Base-by-base conservation (phyloP, 2,113 vertebrate species). In the Rafetus swinhoei region DNA sequence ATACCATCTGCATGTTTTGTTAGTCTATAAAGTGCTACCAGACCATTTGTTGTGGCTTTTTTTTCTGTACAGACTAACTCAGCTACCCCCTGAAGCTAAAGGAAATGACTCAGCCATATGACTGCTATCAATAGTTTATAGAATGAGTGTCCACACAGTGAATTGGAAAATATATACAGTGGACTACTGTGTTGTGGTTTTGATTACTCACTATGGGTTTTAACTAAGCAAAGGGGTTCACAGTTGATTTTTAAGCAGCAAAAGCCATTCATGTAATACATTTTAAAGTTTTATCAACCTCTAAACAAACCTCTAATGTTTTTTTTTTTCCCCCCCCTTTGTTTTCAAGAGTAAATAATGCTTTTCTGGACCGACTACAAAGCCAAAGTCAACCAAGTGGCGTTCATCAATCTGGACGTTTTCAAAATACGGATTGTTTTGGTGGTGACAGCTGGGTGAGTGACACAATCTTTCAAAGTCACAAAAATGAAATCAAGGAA, bases 331-430 rank as follows among this genome's bases (percentile, higher is more conserved):
- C n/a, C n/a, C n/a, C 94, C 94, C 87, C 3, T 82, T 90, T n/a
- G 95, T 69, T 97, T 95, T 97, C 96, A 98, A 99, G 99, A 95
- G 98, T 98, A 96, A 99, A 99, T 97, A 95, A 97, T 45, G 98
- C 96, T 90, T 99, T 99, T 93, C 97, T 99, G 96, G 98, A 99
- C 97, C 96, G 85, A 81, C 97, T 99, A 4, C 96, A 98, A 94
- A 96, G 95, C 60, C 96, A 59, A 92, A 91, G 16, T 39, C 95
- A 93, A 72, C 69, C 93, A 95, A 87, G 93, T 93, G 87, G 10
- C 54, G 74, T 60, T 35, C 24, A 82, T 92, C 90, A 95, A 5
- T 93, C 53, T 50, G 92, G 55, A 90, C 81, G 53, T 91, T 60
- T 85, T 90, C 92, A 86, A 79, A 97, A 92, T 93, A 93, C 84